Evolutionary conservation across 2,113 vertebrate genomes (phyloP).

Genomic region (Cryptomyrus ogoouensis): DNA sequence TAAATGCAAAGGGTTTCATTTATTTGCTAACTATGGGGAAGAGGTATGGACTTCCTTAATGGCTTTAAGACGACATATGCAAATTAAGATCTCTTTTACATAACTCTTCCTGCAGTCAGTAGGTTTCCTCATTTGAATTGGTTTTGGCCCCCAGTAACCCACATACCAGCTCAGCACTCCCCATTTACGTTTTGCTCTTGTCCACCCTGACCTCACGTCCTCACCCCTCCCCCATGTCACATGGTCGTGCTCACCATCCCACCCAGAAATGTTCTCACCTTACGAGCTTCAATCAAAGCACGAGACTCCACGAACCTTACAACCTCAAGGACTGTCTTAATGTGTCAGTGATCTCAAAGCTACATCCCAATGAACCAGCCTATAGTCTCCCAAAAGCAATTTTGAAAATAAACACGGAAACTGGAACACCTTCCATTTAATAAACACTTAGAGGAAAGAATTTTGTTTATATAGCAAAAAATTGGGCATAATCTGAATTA

Average conservation of each 20-base stretch:
- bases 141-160: not conserved
- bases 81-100: not conserved
- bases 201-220: not conserved
- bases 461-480: not conserved
- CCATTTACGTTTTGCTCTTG: not conserved
- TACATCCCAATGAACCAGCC: not conserved
- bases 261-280: not conserved
- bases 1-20: not conserved
- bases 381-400: not conserved
- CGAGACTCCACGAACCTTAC: not conserved
- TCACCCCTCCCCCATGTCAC: not conserved
- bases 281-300: not conserved
- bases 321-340: not conserved
- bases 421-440: not conserved
- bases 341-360: not conserved
- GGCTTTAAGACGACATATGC: not conserved
- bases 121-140: not conserved
- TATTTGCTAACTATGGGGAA: not conserved
- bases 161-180: not conserved
- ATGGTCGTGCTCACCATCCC: not conserved
- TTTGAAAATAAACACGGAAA: not conserved
- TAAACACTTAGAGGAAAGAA: conserved; percentile 7
- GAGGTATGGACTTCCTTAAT: not conserved
- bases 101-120: not conserved
- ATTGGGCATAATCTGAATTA: not conserved